Percentiles rank a stretch among this genome's conserved stretches.
Conservation (phyloP, 2,888 invertebrate species). For the Clitarchus hookeri region DNA sequence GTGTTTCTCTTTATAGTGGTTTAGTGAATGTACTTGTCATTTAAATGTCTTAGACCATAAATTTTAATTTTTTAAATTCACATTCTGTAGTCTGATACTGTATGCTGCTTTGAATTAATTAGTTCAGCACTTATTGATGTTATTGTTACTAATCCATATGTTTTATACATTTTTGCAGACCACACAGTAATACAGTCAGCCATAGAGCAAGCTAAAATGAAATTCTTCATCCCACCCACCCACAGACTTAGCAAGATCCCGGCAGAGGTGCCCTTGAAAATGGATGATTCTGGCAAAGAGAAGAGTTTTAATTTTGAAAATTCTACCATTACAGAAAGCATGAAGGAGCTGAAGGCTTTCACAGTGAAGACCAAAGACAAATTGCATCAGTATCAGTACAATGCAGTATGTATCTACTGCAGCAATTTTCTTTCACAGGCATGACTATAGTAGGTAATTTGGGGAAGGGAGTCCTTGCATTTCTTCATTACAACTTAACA, state of each 20-base stretch:
- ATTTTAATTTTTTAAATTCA: no score
- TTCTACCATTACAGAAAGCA: constrained; percentile 43
- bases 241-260: constrained; percentile 33
- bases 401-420: constrained; percentile 35
- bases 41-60: no score
- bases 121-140: no score
- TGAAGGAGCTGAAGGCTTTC: constrained; percentile 47
- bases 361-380: constrained; percentile 41
- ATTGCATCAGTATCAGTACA: constrained; percentile 30
- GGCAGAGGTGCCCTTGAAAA: constrained; percentile 25
- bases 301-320: not conserved
- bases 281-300: constrained; percentile 25
- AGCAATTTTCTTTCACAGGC: not conserved
- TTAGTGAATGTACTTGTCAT: no score
- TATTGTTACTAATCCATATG: not conserved
- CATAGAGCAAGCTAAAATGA: constrained; percentile 66
- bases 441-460: no score
- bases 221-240: constrained; percentile 53
- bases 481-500: no score
- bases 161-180: constrained; percentile 47
- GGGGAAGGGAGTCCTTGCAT: no score
- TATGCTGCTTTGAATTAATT: no score
- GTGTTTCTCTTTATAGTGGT: no score
- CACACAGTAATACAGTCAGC: constrained; percentile 61
- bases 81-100: no score